A percentile compares a stretch with the other conserved stretches of the same genome.
Evolutionary conservation across 1,140 invertebrate species (phyloP).

Genomic region (Trichonephila clavipes): DNA sequence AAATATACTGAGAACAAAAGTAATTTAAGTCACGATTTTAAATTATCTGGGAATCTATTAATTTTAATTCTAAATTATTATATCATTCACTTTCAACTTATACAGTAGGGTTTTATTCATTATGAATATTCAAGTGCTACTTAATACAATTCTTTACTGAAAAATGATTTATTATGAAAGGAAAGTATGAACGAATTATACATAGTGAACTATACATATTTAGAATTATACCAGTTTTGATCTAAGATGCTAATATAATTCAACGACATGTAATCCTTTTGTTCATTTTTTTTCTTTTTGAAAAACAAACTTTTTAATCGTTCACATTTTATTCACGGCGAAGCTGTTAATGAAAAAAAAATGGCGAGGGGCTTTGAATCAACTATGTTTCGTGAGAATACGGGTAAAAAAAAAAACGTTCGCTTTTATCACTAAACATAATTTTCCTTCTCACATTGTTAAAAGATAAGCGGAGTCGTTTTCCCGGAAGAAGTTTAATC

Average conservation of each 20-base stretch:
- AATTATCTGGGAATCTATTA: neutral
- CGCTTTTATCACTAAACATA: conserved; percentile 60
- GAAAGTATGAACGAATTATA: neutral
- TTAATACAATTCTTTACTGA: too few species aligned
- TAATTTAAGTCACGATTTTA: neutral
- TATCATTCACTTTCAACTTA: too few species aligned
- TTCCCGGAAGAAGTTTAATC: conserved; percentile 67
- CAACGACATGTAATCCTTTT: neutral
- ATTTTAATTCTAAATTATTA: too few species aligned
- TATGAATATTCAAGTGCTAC: too few species aligned
- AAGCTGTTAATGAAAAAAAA: conserved; percentile 18
- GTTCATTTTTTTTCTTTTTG: neutral
- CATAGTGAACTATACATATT: neutral
- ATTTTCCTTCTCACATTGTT: conserved; percentile 71
- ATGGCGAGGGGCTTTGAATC: neutral
- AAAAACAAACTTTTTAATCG: conserved; percentile 39
- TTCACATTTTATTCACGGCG: conserved; percentile 15
- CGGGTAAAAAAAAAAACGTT: neutral
- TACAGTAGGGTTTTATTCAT: too few species aligned
- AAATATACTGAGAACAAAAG: neutral
- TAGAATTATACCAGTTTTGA: neutral
- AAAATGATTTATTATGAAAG: too few species aligned
- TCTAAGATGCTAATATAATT: neutral
- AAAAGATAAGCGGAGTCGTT: conserved; percentile 65
- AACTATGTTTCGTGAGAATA: neutral